These are phyloP conservation scores for Glomeris maerens DNA, from an alignment of 1,140 invertebrate genomes.

Conservation along the genomic window DNA sequence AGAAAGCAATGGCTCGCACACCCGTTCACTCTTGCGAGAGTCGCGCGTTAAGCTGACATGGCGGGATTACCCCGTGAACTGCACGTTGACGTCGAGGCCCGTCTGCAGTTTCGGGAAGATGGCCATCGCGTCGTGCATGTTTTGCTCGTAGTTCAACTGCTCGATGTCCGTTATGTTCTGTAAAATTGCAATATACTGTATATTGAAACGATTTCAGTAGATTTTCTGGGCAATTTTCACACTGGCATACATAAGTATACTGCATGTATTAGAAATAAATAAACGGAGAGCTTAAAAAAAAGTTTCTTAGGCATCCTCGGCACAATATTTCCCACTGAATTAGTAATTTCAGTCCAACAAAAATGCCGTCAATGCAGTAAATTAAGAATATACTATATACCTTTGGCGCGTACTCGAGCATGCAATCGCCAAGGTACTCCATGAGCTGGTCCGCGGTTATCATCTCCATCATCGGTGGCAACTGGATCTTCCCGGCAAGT, in stretches of 20 bases:
- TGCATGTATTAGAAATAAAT: neutral
- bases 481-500: constrained; percentile 32
- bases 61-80: constrained; percentile 39
- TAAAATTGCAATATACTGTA: constrained; percentile 15
- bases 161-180: constrained; percentile 29
- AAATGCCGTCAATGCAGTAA: neutral
- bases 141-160: constrained; percentile 42
- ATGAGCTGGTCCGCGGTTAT: constrained; percentile 40
- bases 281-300: constrained; percentile 11
- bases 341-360: neutral
- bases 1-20: neutral
- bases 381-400: constrained; percentile 20
- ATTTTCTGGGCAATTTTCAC: neutral
- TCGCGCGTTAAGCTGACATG: neutral
- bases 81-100: constrained; percentile 46
- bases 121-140: constrained; percentile 43
- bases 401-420: constrained; percentile 35
- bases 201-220: neutral
- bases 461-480: constrained; percentile 34
- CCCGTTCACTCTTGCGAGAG: neutral
- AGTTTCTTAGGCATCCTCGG: neutral
- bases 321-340: constrained; percentile 9
- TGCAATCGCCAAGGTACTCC: constrained; percentile 37
- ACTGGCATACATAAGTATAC: neutral
- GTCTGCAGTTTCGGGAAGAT: constrained; percentile 43